Conservation (phyloP, 2,797 vertebrate species). For the Silurus lanzhouensis region DNA sequence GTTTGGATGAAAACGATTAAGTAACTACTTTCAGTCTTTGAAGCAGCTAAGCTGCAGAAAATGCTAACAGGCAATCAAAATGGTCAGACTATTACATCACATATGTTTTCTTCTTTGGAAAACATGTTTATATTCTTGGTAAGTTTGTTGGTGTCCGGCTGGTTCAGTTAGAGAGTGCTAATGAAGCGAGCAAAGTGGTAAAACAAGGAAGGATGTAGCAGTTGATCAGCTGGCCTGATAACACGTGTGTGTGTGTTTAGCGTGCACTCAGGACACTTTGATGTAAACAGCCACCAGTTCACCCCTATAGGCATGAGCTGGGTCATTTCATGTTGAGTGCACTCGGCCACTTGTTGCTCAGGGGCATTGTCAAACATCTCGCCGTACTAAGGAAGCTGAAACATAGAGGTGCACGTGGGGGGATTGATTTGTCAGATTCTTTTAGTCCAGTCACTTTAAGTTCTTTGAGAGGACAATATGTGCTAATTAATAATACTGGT, state of each 20-base stretch:
- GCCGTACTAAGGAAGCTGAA: constrained; percentile 48
- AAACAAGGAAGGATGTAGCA: constrained; percentile 53
- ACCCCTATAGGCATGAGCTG: constrained; percentile 50
- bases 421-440: constrained; percentile 30
- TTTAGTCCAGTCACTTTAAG: constrained; percentile 36
- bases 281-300: constrained; percentile 57
- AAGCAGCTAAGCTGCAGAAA: constrained; percentile 8
- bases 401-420: constrained; percentile 38
- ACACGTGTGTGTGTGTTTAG: constrained; percentile 26
- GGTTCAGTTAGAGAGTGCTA: constrained; percentile 29
- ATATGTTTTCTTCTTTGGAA: background rate
- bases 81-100: background rate
- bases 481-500: constrained; percentile 54
- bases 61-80: background rate
- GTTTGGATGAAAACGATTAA: background rate
- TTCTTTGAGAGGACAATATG: constrained; percentile 56
- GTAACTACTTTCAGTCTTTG: background rate
- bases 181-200: constrained; percentile 42
- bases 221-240: constrained; percentile 55
- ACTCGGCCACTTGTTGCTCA: constrained; percentile 53
- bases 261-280: constrained; percentile 41
- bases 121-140: constrained; percentile 13
- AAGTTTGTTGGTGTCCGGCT: background rate
- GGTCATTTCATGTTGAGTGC: constrained; percentile 56
- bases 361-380: constrained; percentile 35